These are phyloP conservation scores for Heliocidaris tuberculata DNA, from an alignment of 35 echinoderm and acorn worm genomes.

Conservation along the genomic window DNA sequence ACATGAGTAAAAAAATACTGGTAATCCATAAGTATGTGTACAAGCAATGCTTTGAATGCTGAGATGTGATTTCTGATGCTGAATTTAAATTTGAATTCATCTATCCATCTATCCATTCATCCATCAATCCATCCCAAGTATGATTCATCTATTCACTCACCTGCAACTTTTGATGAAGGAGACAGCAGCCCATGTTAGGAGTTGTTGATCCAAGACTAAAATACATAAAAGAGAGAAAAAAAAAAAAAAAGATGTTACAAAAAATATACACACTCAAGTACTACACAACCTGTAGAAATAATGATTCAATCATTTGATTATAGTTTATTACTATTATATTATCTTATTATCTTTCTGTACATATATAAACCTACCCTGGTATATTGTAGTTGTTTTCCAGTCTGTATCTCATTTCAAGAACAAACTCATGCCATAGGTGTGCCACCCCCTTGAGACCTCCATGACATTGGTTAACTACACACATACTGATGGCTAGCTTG, in stretches of 20 bases:
- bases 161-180: conserved; percentile 92
- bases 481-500: conserved; percentile 76
- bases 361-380: conserved; percentile 42
- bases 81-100: not conserved
- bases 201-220: conserved; percentile 61
- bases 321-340: too few species aligned
- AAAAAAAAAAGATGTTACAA: not conserved
- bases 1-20: too few species aligned
- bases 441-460: conserved; percentile 91
- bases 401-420: conserved; percentile 92
- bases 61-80: not conserved
- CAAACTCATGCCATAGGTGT: conserved; percentile 98
- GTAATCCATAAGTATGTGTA: not conserved
- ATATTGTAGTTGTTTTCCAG: conserved; percentile 81
- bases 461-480: conserved; percentile 88
- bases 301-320: too few species aligned
- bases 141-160: conserved; percentile 42
- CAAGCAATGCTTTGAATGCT: not conserved
- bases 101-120: not conserved
- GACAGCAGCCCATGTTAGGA: conserved; percentile 85
- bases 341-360: too few species aligned
- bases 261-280: too few species aligned
- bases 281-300: too few species aligned
- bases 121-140: too few species aligned
- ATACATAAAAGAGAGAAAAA: conserved; percentile 4